Evolutionary conservation across 1,140 invertebrate species (phyloP), one percentile per base, ranked within the genome.

Genomic region (Cylas formicarius): DNA sequence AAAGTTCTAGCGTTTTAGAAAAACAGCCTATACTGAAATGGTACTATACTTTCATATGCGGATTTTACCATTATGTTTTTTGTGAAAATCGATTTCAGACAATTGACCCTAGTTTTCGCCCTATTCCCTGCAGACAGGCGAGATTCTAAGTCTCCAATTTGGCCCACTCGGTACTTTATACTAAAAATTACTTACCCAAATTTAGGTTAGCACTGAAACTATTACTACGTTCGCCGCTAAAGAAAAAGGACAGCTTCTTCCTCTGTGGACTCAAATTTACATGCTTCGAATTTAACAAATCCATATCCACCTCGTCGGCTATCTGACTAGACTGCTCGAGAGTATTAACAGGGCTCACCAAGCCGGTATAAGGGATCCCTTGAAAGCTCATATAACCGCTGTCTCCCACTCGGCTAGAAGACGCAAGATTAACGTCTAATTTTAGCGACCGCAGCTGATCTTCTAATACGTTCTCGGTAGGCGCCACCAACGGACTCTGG

Each of bases 351-450:
- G 53, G 58, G 31, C 51, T 62, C 5, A 57, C 40, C 17, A 63
- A 28, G 9, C 59, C 67, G 3, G 66, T 69, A 35, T 61, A 67
- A 41, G 69, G 71, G 48, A 67, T 65, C 26, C 70, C 75, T 36
- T 77, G 76, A 56, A 80, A 73, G 57, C 82, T 86, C 61, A 82
- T 78, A 57, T 86, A 87, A 7, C 84, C 84, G 62, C 83, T 86
- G 60, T 86, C 83, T 1, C 77, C 78, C 34, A 81, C 74, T 36
- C 73, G 62, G 49, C 77, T 78, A 20, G 70, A 69, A 7, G 67
- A 62, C 10, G 66, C 57, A 8, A 65, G 64, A 4, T 62, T 58
- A 34, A 63, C 47, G 53, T 65, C 65, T 13, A 66, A 44, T 44
- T 63, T 64, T n/a, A 67, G 53, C 7, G 57, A 45, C 33, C 61